These are phyloP conservation scores for Drosophila differens DNA, from an alignment of 2,888 invertebrate genomes.

Conservation along the genomic window DNA sequence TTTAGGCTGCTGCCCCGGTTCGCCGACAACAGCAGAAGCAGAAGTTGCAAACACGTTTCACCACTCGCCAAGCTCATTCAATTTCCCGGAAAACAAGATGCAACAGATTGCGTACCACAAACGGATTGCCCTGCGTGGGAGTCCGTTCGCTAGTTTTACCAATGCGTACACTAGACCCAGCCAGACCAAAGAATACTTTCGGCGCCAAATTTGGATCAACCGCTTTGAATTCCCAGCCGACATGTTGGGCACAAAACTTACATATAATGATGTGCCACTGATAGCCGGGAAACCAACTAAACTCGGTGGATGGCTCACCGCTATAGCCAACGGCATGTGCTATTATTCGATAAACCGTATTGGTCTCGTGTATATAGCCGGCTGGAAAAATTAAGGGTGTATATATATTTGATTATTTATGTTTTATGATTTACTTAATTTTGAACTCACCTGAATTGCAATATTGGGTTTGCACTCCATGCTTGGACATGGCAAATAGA, in stretches of 20 bases:
- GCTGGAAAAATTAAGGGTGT: slow-evolving; percentile 71
- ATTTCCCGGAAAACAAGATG: slow-evolving; percentile 68
- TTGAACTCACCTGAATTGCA: slow-evolving; percentile 88
- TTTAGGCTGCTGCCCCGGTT: slow-evolving; percentile 21
- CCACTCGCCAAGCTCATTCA: slow-evolving; percentile 76
- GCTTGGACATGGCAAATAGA: slow-evolving; percentile 92
- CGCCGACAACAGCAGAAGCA: slow-evolving; percentile 41
- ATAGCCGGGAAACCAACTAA: slow-evolving; percentile 95
- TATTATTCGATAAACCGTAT: slow-evolving; percentile 88
- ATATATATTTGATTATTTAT: not conserved
- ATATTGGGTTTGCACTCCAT: slow-evolving; percentile 92
- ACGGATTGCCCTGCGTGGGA: slow-evolving; percentile 63
- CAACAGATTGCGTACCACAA: slow-evolving; percentile 75
- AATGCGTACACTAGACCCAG: slow-evolving; percentile 87
- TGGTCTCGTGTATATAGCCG: slow-evolving; percentile 92
- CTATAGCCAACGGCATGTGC: slow-evolving; percentile 86
- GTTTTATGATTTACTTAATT: not conserved
- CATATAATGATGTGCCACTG: slow-evolving; percentile 93
- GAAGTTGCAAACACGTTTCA: slow-evolving; percentile 70
- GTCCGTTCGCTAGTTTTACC: slow-evolving; percentile 62
- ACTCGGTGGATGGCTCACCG: slow-evolving; percentile 88
- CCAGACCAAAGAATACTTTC: slow-evolving; percentile 90
- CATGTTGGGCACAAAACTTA: slow-evolving; percentile 88
- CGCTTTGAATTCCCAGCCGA: slow-evolving; percentile 94
- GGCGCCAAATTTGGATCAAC: slow-evolving; percentile 88